phyloP scores from a whole-genome alignment of 2,113 vertebrate species.

The Phalacrocorax pelagicus region DNA sequence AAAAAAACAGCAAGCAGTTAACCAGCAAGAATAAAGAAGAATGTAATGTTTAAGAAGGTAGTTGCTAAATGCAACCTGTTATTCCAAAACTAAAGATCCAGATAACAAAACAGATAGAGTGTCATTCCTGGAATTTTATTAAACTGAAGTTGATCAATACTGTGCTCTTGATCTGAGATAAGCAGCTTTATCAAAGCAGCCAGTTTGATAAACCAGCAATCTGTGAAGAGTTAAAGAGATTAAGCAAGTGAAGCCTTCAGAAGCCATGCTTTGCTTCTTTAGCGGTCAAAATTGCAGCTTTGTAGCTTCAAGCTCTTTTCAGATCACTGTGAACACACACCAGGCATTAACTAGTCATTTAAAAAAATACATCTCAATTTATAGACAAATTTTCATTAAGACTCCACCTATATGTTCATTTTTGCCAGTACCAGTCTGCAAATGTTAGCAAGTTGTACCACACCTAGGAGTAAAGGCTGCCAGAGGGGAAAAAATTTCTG shows the following conservation, averaged over 20 bases:
- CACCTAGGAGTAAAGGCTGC: background rate
- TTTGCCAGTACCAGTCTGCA: background rate
- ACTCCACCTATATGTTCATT: background rate
- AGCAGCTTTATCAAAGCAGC: slow-evolving; percentile 17
- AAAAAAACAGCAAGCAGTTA: background rate
- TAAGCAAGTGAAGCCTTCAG: background rate
- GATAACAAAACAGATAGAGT: background rate
- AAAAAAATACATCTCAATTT: background rate
- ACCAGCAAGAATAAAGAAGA: background rate
- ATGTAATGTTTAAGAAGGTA: background rate
- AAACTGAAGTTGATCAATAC: background rate
- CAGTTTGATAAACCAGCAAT: slow-evolving; percentile 28
- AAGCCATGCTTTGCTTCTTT: background rate
- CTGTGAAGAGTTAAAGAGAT: background rate
- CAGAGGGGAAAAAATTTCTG: background rate
- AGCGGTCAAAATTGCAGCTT: background rate
- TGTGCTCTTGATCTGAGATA: background rate
- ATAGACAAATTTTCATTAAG: background rate
- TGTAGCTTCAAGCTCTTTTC: background rate
- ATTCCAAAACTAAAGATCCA: background rate
- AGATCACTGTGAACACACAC: background rate
- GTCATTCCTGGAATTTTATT: background rate
- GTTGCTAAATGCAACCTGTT: background rate
- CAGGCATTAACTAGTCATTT: background rate
- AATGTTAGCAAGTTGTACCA: background rate